These are phyloP conservation scores for Pogonus chalceus DNA, from an alignment of 1,140 invertebrate genomes.

Conservation along the genomic window DNA sequence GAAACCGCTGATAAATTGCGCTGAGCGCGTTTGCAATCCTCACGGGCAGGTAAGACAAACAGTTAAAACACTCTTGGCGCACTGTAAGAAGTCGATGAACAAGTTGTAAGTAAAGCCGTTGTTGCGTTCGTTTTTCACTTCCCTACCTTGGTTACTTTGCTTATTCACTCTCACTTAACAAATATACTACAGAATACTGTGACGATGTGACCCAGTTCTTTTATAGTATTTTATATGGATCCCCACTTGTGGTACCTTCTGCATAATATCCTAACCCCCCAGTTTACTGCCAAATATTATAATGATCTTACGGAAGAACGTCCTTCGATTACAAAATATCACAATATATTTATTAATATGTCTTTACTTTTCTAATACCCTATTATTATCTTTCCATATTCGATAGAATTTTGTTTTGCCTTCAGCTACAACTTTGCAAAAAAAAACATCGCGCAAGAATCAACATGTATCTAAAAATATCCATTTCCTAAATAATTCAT, in stretches of 20 bases:
- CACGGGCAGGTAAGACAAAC: no score
- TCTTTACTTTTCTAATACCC: no score
- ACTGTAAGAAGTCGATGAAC: background rate
- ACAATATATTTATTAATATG: no score
- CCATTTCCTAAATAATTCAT: no score
- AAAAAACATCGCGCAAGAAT: no score
- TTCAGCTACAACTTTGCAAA: no score
- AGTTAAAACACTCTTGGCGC: background rate
- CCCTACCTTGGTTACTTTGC: constrained; percentile 6
- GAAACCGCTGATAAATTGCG: background rate
- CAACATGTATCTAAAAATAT: no score
- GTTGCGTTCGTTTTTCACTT: background rate
- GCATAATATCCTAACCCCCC: background rate
- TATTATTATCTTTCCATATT: no score
- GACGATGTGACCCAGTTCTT: background rate
- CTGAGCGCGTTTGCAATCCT: background rate
- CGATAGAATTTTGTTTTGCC: no score
- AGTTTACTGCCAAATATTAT: no score
- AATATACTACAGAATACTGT: background rate
- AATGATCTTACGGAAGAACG: no score
- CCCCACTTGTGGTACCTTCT: background rate
- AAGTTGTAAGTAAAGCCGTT: background rate
- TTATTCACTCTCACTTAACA: background rate
- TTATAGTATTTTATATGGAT: background rate
- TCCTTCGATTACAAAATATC: no score